Conservation (phyloP, 2,797 vertebrate genomes). For the Hippopotamyrus pictus region DNA sequence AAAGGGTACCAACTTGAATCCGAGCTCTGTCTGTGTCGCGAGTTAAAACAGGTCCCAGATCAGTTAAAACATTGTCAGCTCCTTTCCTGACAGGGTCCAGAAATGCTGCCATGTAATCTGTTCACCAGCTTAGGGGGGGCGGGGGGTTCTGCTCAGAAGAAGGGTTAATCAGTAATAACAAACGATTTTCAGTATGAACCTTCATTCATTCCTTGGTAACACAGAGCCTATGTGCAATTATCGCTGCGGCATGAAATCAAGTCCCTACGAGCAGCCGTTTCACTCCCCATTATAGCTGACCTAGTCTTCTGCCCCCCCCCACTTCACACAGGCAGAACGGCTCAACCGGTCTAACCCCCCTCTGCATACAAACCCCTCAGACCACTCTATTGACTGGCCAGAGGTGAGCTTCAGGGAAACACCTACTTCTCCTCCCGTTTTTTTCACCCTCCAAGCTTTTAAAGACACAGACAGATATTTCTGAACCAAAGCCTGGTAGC, state of each 20-base stretch:
- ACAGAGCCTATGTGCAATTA: conserved; percentile 45
- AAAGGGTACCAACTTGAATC: background rate
- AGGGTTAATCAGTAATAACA: conserved; percentile 90
- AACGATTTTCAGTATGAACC: conserved; percentile 96
- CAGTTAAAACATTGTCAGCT: conserved; percentile 74
- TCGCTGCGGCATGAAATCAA: conserved; percentile 10
- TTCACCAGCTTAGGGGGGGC: conserved; percentile 59
- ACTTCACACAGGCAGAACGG: conserved; percentile 41
- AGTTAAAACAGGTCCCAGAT: conserved; percentile 68
- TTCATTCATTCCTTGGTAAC: conserved; percentile 88
- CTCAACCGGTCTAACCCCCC: conserved; percentile 54
- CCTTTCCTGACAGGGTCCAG: conserved; percentile 66
- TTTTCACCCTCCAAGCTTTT: conserved; percentile 9
- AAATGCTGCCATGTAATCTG: conserved; percentile 56
- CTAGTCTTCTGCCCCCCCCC: conserved; percentile 31
- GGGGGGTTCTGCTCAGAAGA: conserved; percentile 73
- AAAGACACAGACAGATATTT: background rate
- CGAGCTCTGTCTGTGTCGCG: conserved; percentile 41
- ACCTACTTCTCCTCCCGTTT: background rate
- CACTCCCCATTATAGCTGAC: background rate
- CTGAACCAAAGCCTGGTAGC: background rate
- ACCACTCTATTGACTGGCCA: conserved; percentile 33
- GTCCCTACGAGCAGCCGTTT: conserved; percentile 40
- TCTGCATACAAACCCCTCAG: conserved; percentile 42
- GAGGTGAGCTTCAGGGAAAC: conserved; percentile 39